Conservation (phyloP, 2,797 vertebrate species). For the Tapera naevia region DNA sequence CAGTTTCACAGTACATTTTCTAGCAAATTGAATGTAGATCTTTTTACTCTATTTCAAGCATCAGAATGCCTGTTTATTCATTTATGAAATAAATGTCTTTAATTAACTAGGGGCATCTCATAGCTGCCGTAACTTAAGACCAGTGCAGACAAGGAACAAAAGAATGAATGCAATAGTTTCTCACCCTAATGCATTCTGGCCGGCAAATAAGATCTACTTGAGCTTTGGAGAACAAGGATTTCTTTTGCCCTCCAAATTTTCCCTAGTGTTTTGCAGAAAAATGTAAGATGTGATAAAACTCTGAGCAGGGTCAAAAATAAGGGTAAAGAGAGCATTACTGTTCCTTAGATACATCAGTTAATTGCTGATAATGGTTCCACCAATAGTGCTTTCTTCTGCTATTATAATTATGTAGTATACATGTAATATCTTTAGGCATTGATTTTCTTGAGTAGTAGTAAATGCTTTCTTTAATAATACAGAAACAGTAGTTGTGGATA, state of each 20-base stretch:
- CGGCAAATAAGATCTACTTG: background rate
- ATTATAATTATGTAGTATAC: background rate
- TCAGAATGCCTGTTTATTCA: background rate
- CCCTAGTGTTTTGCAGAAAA: background rate
- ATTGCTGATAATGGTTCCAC: background rate
- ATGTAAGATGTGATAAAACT: background rate
- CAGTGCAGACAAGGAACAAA: background rate
- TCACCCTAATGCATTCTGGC: background rate
- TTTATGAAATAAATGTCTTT: background rate
- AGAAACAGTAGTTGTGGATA: background rate
- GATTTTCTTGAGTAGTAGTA: background rate
- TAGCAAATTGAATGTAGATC: background rate
- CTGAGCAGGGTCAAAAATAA: background rate
- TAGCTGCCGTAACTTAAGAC: background rate
- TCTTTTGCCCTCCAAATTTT: background rate
- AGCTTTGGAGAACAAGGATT: background rate
- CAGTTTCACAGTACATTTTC: background rate
- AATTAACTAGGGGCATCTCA: background rate
- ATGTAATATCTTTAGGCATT: background rate
- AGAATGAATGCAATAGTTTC: background rate
- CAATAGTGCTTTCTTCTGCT: background rate
- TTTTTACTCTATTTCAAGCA: background rate
- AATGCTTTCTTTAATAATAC: background rate
- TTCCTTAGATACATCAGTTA: background rate
- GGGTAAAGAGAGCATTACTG: background rate